Percentiles rank a stretch among this genome's conserved stretches.
phyloP scores from a whole-genome alignment of 1,140 invertebrate species.

The Bombus turneri region DNA sequence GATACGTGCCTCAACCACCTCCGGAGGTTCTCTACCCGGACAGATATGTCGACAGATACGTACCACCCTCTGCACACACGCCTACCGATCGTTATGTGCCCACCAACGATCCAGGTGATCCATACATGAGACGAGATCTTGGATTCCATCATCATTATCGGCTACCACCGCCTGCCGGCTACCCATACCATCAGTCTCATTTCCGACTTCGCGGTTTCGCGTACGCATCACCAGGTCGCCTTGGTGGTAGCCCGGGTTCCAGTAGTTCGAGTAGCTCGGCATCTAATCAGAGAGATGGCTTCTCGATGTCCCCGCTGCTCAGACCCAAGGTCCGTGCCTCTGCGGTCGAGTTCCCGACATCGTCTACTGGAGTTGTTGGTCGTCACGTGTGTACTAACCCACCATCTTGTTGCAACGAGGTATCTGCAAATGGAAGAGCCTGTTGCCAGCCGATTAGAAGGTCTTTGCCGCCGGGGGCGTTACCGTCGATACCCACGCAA shows the following conservation, averaged over 20 bases:
- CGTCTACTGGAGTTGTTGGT: slow-evolving; percentile 80
- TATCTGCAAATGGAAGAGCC: slow-evolving; percentile 55
- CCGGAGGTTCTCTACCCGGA: slow-evolving; percentile 82
- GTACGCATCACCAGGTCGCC: slow-evolving; percentile 76
- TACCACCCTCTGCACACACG: slow-evolving; percentile 81
- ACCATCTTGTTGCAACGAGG: slow-evolving; percentile 78
- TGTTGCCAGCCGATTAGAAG: slow-evolving; percentile 82
- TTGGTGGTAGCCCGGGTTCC: slow-evolving; percentile 82
- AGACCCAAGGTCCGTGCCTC: slow-evolving; percentile 82
- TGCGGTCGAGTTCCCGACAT: slow-evolving; percentile 78
- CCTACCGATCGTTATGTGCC: slow-evolving; percentile 81
- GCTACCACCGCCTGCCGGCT: slow-evolving; percentile 80
- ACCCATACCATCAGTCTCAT: slow-evolving; percentile 78
- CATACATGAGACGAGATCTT: slow-evolving; percentile 85
- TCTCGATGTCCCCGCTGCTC: slow-evolving; percentile 80
- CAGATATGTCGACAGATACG: slow-evolving; percentile 82
- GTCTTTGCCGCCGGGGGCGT: slow-evolving; percentile 80
- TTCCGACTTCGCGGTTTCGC: slow-evolving; percentile 79
- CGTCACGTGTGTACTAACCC: slow-evolving; percentile 85
- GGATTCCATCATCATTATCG: slow-evolving; percentile 85
- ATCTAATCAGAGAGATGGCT: slow-evolving; percentile 78
- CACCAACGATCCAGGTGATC: slow-evolving; percentile 81
- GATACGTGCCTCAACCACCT: slow-evolving; percentile 86
- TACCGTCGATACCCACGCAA: slow-evolving; percentile 83
- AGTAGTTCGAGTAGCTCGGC: slow-evolving; percentile 81